These are phyloP conservation scores for Trogon melanurus DNA, from an alignment of 2,113 vertebrate species.

Conservation along the genomic window DNA sequence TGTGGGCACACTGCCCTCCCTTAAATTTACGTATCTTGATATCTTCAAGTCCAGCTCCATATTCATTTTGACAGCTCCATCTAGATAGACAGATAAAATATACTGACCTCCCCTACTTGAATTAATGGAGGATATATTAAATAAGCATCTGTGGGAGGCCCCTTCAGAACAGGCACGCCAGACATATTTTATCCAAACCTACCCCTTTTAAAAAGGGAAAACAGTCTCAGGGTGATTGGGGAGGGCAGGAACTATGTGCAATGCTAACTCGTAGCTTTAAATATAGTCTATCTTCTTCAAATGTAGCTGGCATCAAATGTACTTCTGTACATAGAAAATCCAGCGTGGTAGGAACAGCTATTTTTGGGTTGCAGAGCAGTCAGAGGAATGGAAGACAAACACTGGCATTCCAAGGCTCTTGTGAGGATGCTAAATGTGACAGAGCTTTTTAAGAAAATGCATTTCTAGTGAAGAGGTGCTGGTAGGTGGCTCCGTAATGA, in stretches of 20 bases:
- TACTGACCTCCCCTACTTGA: background rate
- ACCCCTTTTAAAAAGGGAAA: background rate
- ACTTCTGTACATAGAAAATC: background rate
- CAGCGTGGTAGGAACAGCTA: background rate
- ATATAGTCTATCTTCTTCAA: conserved; percentile 14
- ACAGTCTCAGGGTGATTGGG: background rate
- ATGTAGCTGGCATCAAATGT: background rate
- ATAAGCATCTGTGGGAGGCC: background rate
- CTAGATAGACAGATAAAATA: background rate
- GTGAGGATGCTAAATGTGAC: background rate
- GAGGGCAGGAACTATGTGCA: background rate
- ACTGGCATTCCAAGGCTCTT: background rate
- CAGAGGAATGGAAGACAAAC: background rate
- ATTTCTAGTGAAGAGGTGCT: background rate
- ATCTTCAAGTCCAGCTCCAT: background rate
- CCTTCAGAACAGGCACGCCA: background rate
- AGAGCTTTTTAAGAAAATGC: background rate
- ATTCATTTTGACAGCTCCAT: background rate
- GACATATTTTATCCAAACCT: background rate
- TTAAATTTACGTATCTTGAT: background rate
- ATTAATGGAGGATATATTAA: background rate
- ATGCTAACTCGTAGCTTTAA: background rate
- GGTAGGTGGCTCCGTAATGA: background rate
- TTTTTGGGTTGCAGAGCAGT: background rate
- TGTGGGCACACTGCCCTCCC: background rate